These are phyloP conservation scores for Anolis apletophallus DNA, from an alignment of 2,797 vertebrate genomes.

Conservation along the genomic window DNA sequence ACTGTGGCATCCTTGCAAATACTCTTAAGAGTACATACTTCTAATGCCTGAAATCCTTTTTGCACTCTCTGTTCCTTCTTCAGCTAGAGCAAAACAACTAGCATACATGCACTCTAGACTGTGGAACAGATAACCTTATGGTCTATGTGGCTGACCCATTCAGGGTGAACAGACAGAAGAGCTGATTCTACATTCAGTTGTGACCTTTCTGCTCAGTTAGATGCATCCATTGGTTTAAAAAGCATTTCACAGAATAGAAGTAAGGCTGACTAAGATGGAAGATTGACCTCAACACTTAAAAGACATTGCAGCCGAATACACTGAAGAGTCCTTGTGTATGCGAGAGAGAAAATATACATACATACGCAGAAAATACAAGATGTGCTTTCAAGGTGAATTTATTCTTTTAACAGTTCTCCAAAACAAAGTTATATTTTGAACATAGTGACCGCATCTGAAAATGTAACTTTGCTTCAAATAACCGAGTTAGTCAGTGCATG, in stretches of 20 bases:
- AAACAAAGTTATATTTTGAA: slow-evolving; percentile 39
- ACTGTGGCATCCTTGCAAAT: background rate
- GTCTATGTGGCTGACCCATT: too few species aligned
- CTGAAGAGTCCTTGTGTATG: background rate
- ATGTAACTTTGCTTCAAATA: slow-evolving; percentile 34
- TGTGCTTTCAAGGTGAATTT: slow-evolving; percentile 20
- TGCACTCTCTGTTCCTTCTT: too few species aligned
- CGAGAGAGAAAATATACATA: background rate
- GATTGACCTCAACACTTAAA: background rate
- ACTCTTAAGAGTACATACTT: background rate
- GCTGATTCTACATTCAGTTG: background rate
- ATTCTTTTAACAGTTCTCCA: slow-evolving; percentile 18
- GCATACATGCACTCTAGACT: background rate
- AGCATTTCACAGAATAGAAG: background rate
- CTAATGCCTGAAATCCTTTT: too few species aligned
- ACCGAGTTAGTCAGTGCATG: slow-evolving; percentile 21
- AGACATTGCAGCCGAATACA: background rate
- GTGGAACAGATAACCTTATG: background rate
- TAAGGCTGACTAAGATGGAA: background rate
- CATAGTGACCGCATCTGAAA: slow-evolving; percentile 11
- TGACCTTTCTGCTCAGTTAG: background rate
- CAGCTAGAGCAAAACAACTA: too few species aligned
- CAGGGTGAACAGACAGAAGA: background rate
- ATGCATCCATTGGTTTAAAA: background rate
- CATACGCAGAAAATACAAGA: background rate